Base-by-base conservation (phyloP, 2,797 vertebrate genomes). In the Tympanoctomys barrerae region DNA sequence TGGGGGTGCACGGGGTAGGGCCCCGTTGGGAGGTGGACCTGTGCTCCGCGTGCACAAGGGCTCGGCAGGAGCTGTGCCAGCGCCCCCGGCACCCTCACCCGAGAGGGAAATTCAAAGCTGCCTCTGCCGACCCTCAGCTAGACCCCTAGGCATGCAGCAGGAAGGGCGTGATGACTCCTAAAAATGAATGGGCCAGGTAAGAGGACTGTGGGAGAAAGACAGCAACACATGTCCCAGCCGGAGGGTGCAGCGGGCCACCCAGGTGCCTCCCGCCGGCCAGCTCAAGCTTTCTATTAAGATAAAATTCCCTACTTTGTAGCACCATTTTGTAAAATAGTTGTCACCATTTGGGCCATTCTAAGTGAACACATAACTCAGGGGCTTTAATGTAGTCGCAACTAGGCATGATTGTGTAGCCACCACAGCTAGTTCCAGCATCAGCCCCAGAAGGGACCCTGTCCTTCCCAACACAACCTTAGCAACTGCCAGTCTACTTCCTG, bases 201-300 rank as follows among this genome's bases (percentile, higher is more conserved):
- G 0, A 3, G 19, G 39, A 31, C 10, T 2, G 19, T 42, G 57
- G 31, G 22, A 1, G 49, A 54, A 11, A n/a, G 1, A 46, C 42
- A 36, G 22, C 26, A 49, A 10, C 26, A 4, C 10, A 16, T 2
- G 0, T 21, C 57, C 52, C 2, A 3, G 61, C 52, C n/a, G 10
- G 49, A 4, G 2, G 0, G 0, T 14, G 1, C 52, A 0, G 7
- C 81, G 7, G 8, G 36, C 31, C 26, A 0, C 2, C 46, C 5
- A 0, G 0, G 42, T 0, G 0, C 81, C 22, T 91, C 66, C 84
- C 5, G 52, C 33, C 5, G 0, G 2, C 75, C 28, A 11, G 21
- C 54, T 86, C 6, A 9, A 66, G 9, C 5, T n/a, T 52, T 39
- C 39, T n/a, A 4, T 22, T 52, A 21, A 49, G 22, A 28, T 39